Evolutionary conservation across 2,888 invertebrate genomes (phyloP), one percentile per base, ranked within the genome.

Genomic region (Spatulosminthurus flaviceps): DNA sequence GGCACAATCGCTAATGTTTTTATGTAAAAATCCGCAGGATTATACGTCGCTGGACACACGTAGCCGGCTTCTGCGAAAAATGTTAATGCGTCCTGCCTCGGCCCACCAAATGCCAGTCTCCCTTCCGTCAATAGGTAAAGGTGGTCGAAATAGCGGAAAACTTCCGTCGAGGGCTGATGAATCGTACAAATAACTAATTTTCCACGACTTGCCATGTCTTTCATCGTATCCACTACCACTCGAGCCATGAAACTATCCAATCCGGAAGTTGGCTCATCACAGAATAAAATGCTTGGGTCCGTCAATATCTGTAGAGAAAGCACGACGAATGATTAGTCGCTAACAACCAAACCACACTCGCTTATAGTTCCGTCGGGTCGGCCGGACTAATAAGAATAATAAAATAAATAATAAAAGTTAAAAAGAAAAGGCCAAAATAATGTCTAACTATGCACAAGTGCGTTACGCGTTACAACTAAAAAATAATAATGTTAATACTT

Each of bases 131-230:
- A 28, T 19, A 74, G 21, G 22, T 21, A 74, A 13, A 74, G 7
- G 9, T 28, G 60, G 29, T 74, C 74, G 43, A 74, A 74, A 1
- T 19, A 9, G 29, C 0, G 4, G 43, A 60, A 74, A 11, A 60
- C 61, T 60, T 74, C 74, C 19, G 74, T 26, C 0, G 74, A 29
- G 1, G 74, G 74, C 43, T 74, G 74, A 60, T 74, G 74, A 60
- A 74, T 74, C 11, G 74, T 74, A 28, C 60, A 74, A 74, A 74
- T 29, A 2, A 74, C 43, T 13, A 28, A 13, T 74, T 74, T 74
- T 28, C 74, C 74, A 7, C 28, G 26, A n/a, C 7, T 21, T n/a
- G 61, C 61, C 74, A 74, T 24, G 16, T 28, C 9, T 28, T 60
- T 24, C 41, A 73, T 11, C 5, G 26, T 51, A 4, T 29, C 51